Percentiles rank a stretch among this genome's conserved stretches.
These are phyloP conservation scores for Cassiopea andromeda DNA, from an alignment of 30 jellyfish, hydroid and myxozoan species.

Conservation along the genomic window DNA sequence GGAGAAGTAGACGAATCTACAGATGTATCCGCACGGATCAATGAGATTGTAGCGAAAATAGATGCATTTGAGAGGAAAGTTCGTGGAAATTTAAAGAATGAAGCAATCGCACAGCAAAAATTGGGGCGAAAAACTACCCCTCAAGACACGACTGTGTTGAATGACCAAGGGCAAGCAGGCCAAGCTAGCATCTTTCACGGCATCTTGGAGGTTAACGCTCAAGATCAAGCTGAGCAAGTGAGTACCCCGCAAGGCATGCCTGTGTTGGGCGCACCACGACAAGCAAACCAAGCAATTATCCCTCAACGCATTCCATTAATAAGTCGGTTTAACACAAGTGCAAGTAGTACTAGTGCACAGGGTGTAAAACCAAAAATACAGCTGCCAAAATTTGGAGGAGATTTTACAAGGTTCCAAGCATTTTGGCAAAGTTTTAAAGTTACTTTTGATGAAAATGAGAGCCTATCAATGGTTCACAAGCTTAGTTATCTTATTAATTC, in stretches of 20 bases:
- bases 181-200: background rate
- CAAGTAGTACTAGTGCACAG: background rate
- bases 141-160: background rate
- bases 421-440: constrained; percentile 60
- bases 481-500: constrained; percentile 57
- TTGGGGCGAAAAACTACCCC: constrained; percentile 24
- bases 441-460: constrained; percentile 45
- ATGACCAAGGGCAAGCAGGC: background rate
- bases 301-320: background rate
- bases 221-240: background rate
- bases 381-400: constrained; percentile 37
- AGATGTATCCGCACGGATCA: constrained; percentile 11
- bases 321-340: background rate
- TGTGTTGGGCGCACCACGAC: background rate
- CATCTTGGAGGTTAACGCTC: background rate
- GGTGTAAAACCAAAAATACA: constrained; percentile 29
- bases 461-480: constrained; percentile 42
- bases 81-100: background rate
- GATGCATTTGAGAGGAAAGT: constrained; percentile 9
- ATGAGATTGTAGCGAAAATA: constrained; percentile 12
- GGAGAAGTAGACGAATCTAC: constrained; percentile 35
- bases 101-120: background rate
- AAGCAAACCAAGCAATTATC: background rate
- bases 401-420: constrained; percentile 28
- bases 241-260: background rate